Percentiles rank a stretch among this genome's conserved stretches.
Conservation (phyloP, 2,888 invertebrate genomes). For the Flabesymbios commensalis region DNA sequence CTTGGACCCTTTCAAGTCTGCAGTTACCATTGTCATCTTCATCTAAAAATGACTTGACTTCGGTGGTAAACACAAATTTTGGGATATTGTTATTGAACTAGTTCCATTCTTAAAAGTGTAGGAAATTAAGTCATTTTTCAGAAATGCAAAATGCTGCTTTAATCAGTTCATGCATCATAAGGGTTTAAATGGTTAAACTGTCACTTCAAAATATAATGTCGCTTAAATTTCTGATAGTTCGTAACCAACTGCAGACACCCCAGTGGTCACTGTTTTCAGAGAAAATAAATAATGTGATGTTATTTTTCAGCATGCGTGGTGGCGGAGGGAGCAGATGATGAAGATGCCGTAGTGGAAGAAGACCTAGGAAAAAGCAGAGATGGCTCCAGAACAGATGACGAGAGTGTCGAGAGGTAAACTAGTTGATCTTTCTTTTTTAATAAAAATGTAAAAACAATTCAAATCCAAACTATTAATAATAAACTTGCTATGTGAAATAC, state of each 20-base stretch:
- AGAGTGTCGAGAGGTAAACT: conserved; percentile 71
- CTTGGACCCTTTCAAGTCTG: too few relatives aligned
- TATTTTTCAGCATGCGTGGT: neutral
- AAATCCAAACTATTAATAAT: neutral
- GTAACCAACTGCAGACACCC: too few relatives aligned
- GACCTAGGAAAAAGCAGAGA: conserved; percentile 85
- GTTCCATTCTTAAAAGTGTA: too few relatives aligned
- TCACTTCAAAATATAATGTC: too few relatives aligned
- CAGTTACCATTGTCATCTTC: too few relatives aligned
- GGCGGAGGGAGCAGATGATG: conserved; percentile 30
- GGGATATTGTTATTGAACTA: neutral
- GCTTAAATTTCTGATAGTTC: too few relatives aligned
- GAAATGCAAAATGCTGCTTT: too few relatives aligned
- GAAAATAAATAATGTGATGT: neutral
- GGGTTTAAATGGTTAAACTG: too few relatives aligned
- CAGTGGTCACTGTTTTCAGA: neutral
- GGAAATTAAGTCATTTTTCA: too few relatives aligned
- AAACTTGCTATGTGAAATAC: neutral
- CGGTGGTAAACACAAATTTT: neutral
- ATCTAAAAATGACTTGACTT: too few relatives aligned
- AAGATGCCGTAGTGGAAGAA: conserved; percentile 66
- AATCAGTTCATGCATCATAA: too few relatives aligned
- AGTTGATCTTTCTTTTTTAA: neutral
- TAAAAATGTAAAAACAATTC: neutral
- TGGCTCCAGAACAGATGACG: conserved; percentile 92